Conservation (phyloP, 2,797 vertebrate genomes). For the Cottoperca gobio region DNA sequence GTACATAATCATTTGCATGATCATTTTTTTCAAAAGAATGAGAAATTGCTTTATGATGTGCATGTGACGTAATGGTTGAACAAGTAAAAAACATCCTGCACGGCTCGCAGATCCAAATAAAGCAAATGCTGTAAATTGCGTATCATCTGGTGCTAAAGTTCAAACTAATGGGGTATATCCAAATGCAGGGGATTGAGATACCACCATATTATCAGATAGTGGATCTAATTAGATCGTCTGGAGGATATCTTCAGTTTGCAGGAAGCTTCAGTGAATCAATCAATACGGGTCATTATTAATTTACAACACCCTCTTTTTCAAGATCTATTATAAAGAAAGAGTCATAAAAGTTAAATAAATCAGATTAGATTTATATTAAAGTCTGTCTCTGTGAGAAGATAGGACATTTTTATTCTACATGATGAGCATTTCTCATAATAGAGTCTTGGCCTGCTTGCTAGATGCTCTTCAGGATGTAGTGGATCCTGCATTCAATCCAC, state of each 20-base stretch:
- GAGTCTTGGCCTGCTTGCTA: not conserved
- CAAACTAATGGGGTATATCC: slow-evolving; percentile 12
- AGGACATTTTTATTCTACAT: slow-evolving; percentile 2
- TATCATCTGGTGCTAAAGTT: slow-evolving; percentile 11
- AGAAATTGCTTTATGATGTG: too few relatives aligned
- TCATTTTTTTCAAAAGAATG: too few relatives aligned
- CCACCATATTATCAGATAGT: slow-evolving; percentile 40
- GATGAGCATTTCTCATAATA: slow-evolving; percentile 6
- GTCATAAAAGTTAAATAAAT: slow-evolving; percentile 48
- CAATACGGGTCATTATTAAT: slow-evolving; percentile 80
- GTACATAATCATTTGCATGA: too few relatives aligned
- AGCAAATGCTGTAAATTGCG: not conserved
- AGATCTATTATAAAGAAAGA: slow-evolving; percentile 51
- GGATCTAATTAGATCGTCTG: slow-evolving; percentile 59
- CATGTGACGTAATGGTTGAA: too few relatives aligned
- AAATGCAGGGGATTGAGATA: slow-evolving; percentile 32
- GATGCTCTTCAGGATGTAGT: slow-evolving; percentile 6
- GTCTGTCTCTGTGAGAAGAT: slow-evolving; percentile 16
- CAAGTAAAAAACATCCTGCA: slow-evolving; percentile 2
- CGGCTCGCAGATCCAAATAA: slow-evolving; percentile 12
- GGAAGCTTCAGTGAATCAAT: slow-evolving; percentile 66
- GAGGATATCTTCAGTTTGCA: slow-evolving; percentile 57
- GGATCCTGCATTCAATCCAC: slow-evolving; percentile 1
- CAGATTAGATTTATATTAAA: slow-evolving; percentile 57
- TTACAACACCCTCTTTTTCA: slow-evolving; percentile 65